A percentile compares a stretch with the other conserved stretches of the same genome.
These are phyloP conservation scores for Furcifer pardalis DNA, from an alignment of 2,797 vertebrate genomes.

Conservation along the genomic window DNA sequence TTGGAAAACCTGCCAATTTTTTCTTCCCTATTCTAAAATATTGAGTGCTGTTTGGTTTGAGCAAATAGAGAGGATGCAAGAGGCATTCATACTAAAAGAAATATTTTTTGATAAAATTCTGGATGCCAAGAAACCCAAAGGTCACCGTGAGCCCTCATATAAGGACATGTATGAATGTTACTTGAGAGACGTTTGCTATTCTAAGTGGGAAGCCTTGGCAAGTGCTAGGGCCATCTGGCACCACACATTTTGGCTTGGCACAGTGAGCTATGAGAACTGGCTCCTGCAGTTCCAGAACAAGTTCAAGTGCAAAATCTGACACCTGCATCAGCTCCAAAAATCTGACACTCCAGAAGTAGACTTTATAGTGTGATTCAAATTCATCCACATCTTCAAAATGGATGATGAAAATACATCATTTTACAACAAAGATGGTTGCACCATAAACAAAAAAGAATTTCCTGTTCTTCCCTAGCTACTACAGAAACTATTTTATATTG, in stretches of 20 bases:
- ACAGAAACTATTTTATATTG: neutral
- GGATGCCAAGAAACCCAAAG: neutral
- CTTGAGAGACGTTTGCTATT: conserved; percentile 6
- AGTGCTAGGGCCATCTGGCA: conserved; percentile 13
- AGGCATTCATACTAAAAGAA: neutral
- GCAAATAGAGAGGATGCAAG: neutral
- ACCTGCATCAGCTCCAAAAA: conserved; percentile 11
- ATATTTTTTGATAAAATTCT: neutral
- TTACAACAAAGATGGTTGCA: neutral
- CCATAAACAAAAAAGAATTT: neutral
- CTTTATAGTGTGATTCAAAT: neutral
- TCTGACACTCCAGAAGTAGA: neutral
- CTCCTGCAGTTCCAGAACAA: conserved; percentile 16
- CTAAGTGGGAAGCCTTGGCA: conserved; percentile 7
- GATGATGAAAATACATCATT: neutral
- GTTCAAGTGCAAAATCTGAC: conserved; percentile 17
- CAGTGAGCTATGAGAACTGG: conserved; percentile 1
- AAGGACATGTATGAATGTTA: conserved; percentile 16
- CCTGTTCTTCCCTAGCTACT: neutral
- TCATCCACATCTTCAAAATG: neutral
- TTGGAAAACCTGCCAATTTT: neutral
- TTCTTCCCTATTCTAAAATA: neutral
- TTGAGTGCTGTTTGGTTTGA: neutral
- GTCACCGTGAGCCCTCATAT: neutral
- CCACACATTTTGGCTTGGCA: conserved; percentile 6